phyloP scores from a whole-genome alignment of 2,888 invertebrate species.

The Leptinotarsa haldemani region DNA sequence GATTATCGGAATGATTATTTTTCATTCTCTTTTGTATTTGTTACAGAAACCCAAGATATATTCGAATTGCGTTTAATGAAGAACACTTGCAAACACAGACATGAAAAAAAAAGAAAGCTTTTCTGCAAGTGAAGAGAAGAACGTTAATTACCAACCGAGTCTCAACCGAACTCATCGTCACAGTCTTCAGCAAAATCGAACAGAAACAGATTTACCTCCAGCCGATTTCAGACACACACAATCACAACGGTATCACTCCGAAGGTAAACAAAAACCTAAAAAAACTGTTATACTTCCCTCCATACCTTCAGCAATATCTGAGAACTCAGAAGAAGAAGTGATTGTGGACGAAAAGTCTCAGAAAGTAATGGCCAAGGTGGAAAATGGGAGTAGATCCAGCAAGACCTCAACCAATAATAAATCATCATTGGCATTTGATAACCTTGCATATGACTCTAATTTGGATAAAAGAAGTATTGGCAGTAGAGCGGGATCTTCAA shows the following conservation, averaged over 20 bases:
- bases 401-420: constrained; percentile 39
- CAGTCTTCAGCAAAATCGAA: constrained; percentile 40
- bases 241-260: constrained; percentile 44
- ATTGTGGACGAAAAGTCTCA: background rate
- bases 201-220: constrained; percentile 21
- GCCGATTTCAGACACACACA: constrained; percentile 46
- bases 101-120: background rate
- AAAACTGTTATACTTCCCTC: constrained; percentile 31
- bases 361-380: constrained; percentile 29
- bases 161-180: constrained; percentile 26
- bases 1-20: no score
- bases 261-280: constrained; percentile 41
- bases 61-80: background rate
- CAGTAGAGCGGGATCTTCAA: constrained; percentile 49
- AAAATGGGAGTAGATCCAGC: constrained; percentile 39
- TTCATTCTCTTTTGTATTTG: background rate
- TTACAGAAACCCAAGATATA: background rate
- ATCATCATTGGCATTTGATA: constrained; percentile 46
- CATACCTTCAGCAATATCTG: constrained; percentile 37
- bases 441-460: constrained; percentile 49
- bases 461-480: constrained; percentile 38
- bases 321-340: constrained; percentile 38
- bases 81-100: background rate
- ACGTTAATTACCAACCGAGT: no score
- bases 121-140: background rate